Evolutionary conservation across 2,113 vertebrate genomes (phyloP), one percentile per base, ranked within the genome.

Genomic region (Leptocoma aspasia): DNA sequence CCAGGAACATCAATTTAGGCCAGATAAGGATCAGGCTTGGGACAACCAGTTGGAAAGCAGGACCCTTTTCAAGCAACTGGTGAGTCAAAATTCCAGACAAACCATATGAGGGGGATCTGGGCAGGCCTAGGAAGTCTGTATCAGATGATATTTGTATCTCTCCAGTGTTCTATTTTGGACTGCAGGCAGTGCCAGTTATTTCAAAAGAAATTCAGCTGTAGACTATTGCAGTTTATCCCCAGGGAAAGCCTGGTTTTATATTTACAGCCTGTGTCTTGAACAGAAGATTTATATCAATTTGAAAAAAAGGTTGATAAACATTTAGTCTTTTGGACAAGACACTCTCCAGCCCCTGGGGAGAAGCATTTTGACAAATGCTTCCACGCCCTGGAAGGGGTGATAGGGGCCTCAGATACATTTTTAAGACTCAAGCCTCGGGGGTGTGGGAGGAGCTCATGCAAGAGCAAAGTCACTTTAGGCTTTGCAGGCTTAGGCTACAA

Each of bases 221-320:
- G 49, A 76, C 68, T 92, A 27, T 57, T 94, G 82, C 37, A 85
- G 41, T 45, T 88, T 72, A 47, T 94, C 90, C 95, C 82, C 26
- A 69, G 85, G 79, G 90, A 80, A 93, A 90, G 50, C 14, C 75
- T 77, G 24, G 45, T 20, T 92, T 92, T 85, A 54, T 94, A 94
- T 96, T 96, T 95, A 94, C 61, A 45, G 59, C 23, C 60, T 66
- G 54, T 70, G 71, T 93, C 88, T 80, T 63, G 30, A 83, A 49
- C 33, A 50, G 49, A 80, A 94, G 88, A 95, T 95, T 94, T 90
- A 94, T 92, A 92, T 93, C 49, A 82, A 31, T 94, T 82, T 72
- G 35, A 71, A 53, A 52, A 76, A 82, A 77, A 31, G 1, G 27
- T 84, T 91, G 66, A 93, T 95, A 96, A 95, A 94, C 63, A 82